phyloP scores from a whole-genome alignment of 1,140 invertebrate genomes.

The Belonocnema kinseyi region DNA sequence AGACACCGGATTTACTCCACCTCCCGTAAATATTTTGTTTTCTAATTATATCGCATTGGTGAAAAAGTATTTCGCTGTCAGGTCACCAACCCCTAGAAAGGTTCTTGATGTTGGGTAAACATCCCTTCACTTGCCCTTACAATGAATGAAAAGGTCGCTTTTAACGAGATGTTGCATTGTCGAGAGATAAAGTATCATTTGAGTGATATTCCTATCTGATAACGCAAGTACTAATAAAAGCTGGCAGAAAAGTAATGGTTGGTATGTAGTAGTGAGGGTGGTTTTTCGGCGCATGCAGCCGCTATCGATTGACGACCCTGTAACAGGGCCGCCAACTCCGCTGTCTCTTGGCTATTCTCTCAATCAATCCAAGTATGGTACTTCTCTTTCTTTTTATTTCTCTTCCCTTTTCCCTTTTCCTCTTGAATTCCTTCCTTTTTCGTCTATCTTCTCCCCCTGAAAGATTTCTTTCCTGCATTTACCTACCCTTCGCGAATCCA shows the following conservation, averaged over 20 bases:
- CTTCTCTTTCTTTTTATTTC: constrained; percentile 36
- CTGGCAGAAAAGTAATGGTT: not conserved
- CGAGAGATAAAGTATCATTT: not conserved
- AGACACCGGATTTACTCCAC: not conserved
- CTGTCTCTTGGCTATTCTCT: constrained; percentile 24
- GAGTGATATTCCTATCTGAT: not conserved
- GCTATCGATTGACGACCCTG: constrained; percentile 28
- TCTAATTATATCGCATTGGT: not conserved
- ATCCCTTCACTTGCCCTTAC: not conserved
- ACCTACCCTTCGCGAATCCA: constrained; percentile 11
- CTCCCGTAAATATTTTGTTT: not conserved
- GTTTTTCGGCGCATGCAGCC: constrained; percentile 27
- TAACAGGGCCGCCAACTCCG: constrained; percentile 20
- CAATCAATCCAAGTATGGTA: constrained; percentile 17
- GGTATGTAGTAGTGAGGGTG: constrained; percentile 9
- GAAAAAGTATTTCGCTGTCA: not conserved
- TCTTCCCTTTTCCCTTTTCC: not conserved
- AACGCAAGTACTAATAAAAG: not conserved
- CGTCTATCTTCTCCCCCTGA: not conserved
- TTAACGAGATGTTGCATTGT: not conserved
- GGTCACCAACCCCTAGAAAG: constrained; percentile 1
- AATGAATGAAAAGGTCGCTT: not conserved
- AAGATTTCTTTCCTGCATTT: constrained; percentile 14
- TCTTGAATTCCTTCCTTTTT: constrained; percentile 7
- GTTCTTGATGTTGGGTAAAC: not conserved